Evolutionary conservation across 1,140 invertebrate species (phyloP).

Genomic region (Camponotus vicinus): DNA sequence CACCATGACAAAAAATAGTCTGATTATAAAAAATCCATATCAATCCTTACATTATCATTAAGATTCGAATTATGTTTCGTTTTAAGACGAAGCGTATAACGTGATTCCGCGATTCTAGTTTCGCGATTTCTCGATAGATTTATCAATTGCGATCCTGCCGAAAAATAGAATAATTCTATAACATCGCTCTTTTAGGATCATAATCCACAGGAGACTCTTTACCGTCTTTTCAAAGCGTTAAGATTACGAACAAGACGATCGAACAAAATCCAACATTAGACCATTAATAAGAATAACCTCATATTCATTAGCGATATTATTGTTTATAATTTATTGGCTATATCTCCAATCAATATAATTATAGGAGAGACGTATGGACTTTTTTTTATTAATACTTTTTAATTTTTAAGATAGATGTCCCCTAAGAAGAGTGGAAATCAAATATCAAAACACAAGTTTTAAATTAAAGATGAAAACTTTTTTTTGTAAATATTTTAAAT

Average conservation of each 20-base stretch:
- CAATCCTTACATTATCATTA: conserved; percentile 19
- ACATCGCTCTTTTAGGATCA: conserved; percentile 24
- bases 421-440: conserved; percentile 24
- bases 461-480: not conserved
- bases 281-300: conserved; percentile 63
- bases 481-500: not conserved
- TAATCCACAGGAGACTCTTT: conserved; percentile 1
- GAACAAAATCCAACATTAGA: conserved; percentile 29
- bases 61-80: conserved; percentile 33
- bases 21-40: conserved; percentile 27
- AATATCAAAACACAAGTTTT: conserved; percentile 14
- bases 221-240: conserved; percentile 1
- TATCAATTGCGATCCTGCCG: not conserved
- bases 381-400: conserved; percentile 69
- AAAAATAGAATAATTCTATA: not conserved
- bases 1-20: conserved; percentile 24
- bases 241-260: conserved; percentile 46
- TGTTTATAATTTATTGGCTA: conserved; percentile 76
- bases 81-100: not conserved
- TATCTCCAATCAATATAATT: conserved; percentile 74
- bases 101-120: not conserved
- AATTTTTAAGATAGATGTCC: conserved; percentile 54
- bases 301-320: conserved; percentile 72
- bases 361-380: conserved; percentile 75
- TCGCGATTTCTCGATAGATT: conserved; percentile 37